Evolutionary conservation across 2,888 invertebrate species (phyloP), one percentile per base, ranked within the genome.

Genomic region (Oscheius sp.): DNA sequence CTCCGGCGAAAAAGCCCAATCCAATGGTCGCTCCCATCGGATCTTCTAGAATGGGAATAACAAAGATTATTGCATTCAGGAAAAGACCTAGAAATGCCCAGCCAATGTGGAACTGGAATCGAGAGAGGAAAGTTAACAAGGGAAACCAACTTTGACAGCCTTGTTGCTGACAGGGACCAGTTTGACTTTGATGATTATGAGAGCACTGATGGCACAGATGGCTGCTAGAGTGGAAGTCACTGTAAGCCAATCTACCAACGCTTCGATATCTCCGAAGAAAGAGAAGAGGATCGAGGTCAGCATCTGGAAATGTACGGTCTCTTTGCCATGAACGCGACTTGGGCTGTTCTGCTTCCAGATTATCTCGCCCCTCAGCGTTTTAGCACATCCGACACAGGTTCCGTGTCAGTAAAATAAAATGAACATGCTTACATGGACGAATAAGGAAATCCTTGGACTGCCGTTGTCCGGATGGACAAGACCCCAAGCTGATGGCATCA

Each of bases 401-500:
- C 60, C 11, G 53, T 32, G 21, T 21, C 21, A 21, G 21, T 21
- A 21, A 21, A 21, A 21, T 21, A 21, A 21, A 21, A 21, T 21
- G 21, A 21, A 21, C 21, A 21, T 55, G 10, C 75, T 68, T 13
- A 81, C 81, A 75, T 81, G 81, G 59, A 75, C 63, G 59, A 81
- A 76, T 35, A 83, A 75, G 21, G 80, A 73, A 11, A 80, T 75
- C 70, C 82, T 59, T 0, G 82, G 82, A 70, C 79, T 79, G 70
- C 78, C 78, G 68, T 79, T 77, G 48, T 81, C 79, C 51, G 73
- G 76, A 74, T 83, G 79, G 62, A 83, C 74, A 57, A 81, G 72
- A 70, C 76, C 72, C 65, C 76, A 78, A 57, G 76, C 74, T 35
- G 81, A 73, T 55, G 82, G 82, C 78, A 81, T 79, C 79, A 79